Base-by-base conservation (phyloP, 2,888 invertebrate species). In the Eupithecia subumbrata region DNA sequence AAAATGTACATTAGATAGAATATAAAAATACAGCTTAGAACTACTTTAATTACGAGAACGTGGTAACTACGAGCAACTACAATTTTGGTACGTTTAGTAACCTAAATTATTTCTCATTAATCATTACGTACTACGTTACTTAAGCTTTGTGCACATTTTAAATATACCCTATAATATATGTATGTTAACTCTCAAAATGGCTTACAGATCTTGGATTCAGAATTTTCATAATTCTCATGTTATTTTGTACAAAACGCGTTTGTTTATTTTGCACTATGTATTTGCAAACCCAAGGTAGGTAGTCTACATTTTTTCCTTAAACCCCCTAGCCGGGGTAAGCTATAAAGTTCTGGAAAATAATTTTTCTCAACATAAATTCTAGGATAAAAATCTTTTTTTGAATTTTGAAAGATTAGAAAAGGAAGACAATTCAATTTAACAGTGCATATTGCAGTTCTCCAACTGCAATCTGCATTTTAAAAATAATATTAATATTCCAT, bases 31-130 rank as follows among this genome's bases (percentile, higher is more conserved):
- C 11, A 56, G 25, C 60, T 60, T 60, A 60, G 22, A 60, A 60
- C 18, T 56, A 56, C n/a, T 56, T 56, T 60, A 25, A 60, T 60
- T 60, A 60, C 60, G 14, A 60, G 22, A 60, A 60, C 22, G 56
- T 56, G 56, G 22, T 56, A 56, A 56, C 56, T 11, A 16, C 48
- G 9, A 56, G 11, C 4, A 52, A 56, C 56, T 25, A 22, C 11
- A 22, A n/a, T 56, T n/a, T 25, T 56, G 56, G 56, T 12, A 22
- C 4, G 25, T 9, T 22, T 56, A 56, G 11, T 56, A n/a, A n/a
- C n/a, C n/a, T n/a, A n/a, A n/a, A n/a, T n/a, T n/a, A n/a, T n/a
- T n/a, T n/a, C n/a, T n/a, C n/a, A n/a, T n/a, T n/a, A n/a, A n/a
- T n/a, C n/a, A n/a, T n/a, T n/a, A n/a, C n/a, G n/a, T n/a, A n/a